Evolutionary conservation across 2,888 invertebrate genomes (phyloP), one percentile per base, ranked within the genome.

Genomic region (Drosophila nr. perissopoda): DNA sequence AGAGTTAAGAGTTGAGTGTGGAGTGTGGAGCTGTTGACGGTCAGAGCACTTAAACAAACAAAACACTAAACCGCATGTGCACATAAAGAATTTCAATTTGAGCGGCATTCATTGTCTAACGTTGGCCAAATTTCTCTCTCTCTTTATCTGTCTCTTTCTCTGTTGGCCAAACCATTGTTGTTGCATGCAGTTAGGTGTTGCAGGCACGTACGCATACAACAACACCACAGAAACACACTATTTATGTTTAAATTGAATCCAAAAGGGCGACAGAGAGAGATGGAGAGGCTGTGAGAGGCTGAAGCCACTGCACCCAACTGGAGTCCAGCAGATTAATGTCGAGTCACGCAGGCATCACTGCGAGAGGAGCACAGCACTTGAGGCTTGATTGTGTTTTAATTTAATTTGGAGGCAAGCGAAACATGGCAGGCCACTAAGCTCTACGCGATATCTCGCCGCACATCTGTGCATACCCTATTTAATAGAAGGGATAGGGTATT

Each of bases 111-210:
- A 67, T 53, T 69, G 40, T 62, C 65, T 68, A 45, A 52, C 60
- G 57, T 42, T 31, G 60, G 29, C 38, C 34, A 48, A 52, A 42
- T 59, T 51, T 38, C 52, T 60, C 58, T 54, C 38, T 34, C 45
- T 45, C 16, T 16, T 4, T 21, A 0, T 0, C n/a, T 27, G 0
- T 13, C 7, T 18, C 0, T 11, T 36, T 27, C 27, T 38, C 13
- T n/a, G 10, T 59, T 60, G 57, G 49, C 36, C 58, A 72, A 78
- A 69, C 64, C 62, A 79, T 76, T 80, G 76, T 82, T 78, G 82
- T 82, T 82, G 82, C 69, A 78, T 80, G 67, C 73, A 78, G 78
- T 89, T 89, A 87, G 89, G 86, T 89, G 87, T 78, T 78, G 83
- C 87, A 76, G 60, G 73, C 89, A 87, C 89, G 87, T 87, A 76